Conservation (phyloP, 2,888 invertebrate species). For the Trissoscelio sp. region DNA sequence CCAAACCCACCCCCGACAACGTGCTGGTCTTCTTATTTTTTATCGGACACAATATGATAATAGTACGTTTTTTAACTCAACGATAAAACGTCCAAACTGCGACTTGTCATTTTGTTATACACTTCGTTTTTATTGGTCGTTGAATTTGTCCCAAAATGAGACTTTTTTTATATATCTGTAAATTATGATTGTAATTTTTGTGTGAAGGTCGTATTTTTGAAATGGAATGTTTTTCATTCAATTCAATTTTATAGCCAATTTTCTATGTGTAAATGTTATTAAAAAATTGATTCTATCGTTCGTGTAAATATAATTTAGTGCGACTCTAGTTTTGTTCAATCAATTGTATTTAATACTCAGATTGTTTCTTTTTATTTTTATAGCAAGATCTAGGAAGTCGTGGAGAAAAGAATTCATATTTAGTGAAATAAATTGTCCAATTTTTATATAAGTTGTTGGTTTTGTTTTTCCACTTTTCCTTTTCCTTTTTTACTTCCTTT, state of each 20-base stretch:
- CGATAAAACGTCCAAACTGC: neutral
- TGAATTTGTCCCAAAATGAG: neutral
- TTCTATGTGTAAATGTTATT: conserved; percentile 57
- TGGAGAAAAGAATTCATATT: conserved; percentile 1
- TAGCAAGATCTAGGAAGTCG: conserved; percentile 21
- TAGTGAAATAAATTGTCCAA: conserved; percentile 38
- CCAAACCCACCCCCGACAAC: neutral
- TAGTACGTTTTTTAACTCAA: neutral
- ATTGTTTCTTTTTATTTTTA: conserved; percentile 50
- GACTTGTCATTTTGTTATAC: neutral
- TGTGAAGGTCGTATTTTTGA: too few relatives aligned
- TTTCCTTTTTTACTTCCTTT: neutral
- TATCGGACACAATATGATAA: neutral
- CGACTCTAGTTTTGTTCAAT: conserved; percentile 30
- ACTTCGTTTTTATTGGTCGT: neutral
- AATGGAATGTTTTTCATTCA: too few relatives aligned
- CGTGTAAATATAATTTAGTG: too few relatives aligned
- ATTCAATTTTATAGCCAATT: too few relatives aligned
- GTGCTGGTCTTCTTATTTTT: neutral
- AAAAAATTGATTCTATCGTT: conserved; percentile 49
- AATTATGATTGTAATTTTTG: neutral
- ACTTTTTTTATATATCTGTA: neutral
- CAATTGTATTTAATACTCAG: conserved; percentile 31
- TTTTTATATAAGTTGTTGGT: neutral
- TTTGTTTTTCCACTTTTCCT: neutral